phyloP scores from a whole-genome alignment of 2,888 invertebrate genomes.

The Lymantria monacha region DNA sequence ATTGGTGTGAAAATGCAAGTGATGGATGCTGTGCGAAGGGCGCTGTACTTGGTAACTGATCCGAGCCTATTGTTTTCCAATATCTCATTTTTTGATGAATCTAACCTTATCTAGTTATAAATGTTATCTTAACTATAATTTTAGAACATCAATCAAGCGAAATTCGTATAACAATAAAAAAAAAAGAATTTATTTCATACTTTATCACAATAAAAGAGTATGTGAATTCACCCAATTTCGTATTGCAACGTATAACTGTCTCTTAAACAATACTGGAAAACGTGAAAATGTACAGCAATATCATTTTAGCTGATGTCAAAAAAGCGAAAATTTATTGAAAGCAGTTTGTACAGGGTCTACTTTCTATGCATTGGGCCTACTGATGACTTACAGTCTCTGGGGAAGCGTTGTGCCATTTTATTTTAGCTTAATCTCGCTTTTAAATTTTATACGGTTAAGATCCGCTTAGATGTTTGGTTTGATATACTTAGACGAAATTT shows the following conservation, averaged over 20 bases:
- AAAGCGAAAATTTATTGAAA: slow-evolving; percentile 24
- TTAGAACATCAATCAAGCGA: no score
- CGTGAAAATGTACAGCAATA: slow-evolving; percentile 25
- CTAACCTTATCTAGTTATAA: no score
- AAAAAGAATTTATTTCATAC: neutral
- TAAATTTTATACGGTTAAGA: slow-evolving; percentile 18
- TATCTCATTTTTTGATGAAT: no score
- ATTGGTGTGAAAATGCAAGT: no score
- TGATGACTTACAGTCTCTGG: slow-evolving; percentile 31
- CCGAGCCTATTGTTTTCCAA: no score
- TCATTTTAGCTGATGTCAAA: slow-evolving; percentile 31
- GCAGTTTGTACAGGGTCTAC: slow-evolving; percentile 15
- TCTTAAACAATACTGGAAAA: slow-evolving; percentile 6
- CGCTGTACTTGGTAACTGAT: no score
- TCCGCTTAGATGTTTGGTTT: slow-evolving; percentile 24
- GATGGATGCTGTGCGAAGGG: no score
- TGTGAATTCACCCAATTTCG: slow-evolving; percentile 1
- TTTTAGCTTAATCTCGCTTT: slow-evolving; percentile 30
- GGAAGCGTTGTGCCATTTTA: slow-evolving; percentile 27
- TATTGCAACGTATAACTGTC: slow-evolving; percentile 4
- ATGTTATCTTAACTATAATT: no score
- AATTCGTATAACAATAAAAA: neutral
- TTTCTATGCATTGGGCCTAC: slow-evolving; percentile 29
- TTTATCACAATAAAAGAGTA: neutral
- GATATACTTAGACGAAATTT: no score